Evolutionary conservation across 37 sponge, comb jelly and placozoan genomes (phyloP), one percentile per base, ranked within the genome.

Genomic region (Cladorhizidae sp.): DNA sequence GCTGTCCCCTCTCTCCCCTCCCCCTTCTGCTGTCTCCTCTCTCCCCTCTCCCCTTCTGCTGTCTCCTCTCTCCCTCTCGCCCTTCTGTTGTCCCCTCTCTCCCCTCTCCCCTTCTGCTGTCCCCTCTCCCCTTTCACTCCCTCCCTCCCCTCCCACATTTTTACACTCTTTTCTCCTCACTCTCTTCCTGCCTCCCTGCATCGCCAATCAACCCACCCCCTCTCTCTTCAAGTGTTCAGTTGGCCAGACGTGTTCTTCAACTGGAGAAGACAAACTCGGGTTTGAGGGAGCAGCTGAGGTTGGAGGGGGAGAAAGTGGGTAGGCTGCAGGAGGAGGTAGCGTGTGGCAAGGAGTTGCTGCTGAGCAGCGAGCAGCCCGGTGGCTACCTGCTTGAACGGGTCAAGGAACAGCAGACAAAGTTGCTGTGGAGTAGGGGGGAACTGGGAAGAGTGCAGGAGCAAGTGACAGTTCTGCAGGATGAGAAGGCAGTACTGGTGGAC

Each of bases 181-280:
- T 36, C 40, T 38, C 37, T 36, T 38, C 28, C 70, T 38, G 7
- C 43, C 35, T 28, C 40, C 8, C 21, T 58, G 26, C 9, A 18
- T 52, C 38, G 21, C 5, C 28, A 7, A 61, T 23, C 12, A 26
- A 22, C 11, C 57, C 9, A 28, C 38, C 33, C 17, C 6, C 26
- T 29, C 29, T 17, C 18, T 70, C 11, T 49, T 73, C 28, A 59
- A 91, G 95, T 91, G 92, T 91, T 5, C 92, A 94, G 45, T 68
- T 94, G 67, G 95, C 95, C 25, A 57, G 88, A 54, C 40, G 95
- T 41, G 86, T 94, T 9, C 58, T 94, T 5, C 84, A 91, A 14
- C 65, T 91, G 31, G 95, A 94, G 88, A 77, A 79, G 41, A 67
- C 59, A 28, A 91, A 87, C 59, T 38, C 33, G 5, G 73, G 75